Base-by-base conservation (phyloP, 2,113 vertebrate genomes). In the Phoxinus phoxinus region DNA sequence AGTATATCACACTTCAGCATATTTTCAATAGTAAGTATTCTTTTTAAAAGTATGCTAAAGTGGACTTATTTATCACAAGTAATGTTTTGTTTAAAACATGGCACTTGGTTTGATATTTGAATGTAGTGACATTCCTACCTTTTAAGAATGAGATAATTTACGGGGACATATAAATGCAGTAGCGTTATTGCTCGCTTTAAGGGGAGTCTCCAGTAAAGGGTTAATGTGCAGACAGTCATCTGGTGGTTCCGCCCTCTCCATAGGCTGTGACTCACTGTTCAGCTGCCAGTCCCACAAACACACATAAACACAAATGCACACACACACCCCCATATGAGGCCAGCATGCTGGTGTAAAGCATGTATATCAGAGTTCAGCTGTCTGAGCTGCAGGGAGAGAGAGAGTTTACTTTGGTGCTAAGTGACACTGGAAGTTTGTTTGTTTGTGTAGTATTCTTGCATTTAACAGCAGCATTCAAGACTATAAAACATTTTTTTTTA, bases 201-300 rank as follows among this genome's bases (percentile, higher is more conserved):
- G 8, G 5, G 15, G 2, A 30, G 32, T 61, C 63, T 82, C 75
- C 63, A 84, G 58, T 59, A 85, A 88, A 88, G 85, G 86, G 85
- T 89, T 89, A 89, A 89, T 74, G 21, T 23, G 63, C 30, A 89
- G 77, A 85, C 71, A 86, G 80, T 75, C 61, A 73, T 82, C 74
- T 79, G 59, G 41, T 81, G 69, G 83, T 37, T 51, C 86, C 77
- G 32, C 89, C 89, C 41, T 59, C 80, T 79, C 30, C 46, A 67
- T 84, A 76, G 58, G 75, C 53, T 87, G 83, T 90, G 89, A 90
- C 86, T 90, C 89, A 89, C 88, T 73, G 85, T 85, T 85, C 74
- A 83, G 44, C 63, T 88, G 88, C 76, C 88, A 86, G 67, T 81
- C 84, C 67, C 86, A 85, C 85, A 87, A 78, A 86, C 78, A 63